A percentile compares a stretch with the other conserved stretches of the same genome.
phyloP scores from a whole-genome alignment of 2,113 vertebrate genomes.

The Tachysurus fulvidraco region DNA sequence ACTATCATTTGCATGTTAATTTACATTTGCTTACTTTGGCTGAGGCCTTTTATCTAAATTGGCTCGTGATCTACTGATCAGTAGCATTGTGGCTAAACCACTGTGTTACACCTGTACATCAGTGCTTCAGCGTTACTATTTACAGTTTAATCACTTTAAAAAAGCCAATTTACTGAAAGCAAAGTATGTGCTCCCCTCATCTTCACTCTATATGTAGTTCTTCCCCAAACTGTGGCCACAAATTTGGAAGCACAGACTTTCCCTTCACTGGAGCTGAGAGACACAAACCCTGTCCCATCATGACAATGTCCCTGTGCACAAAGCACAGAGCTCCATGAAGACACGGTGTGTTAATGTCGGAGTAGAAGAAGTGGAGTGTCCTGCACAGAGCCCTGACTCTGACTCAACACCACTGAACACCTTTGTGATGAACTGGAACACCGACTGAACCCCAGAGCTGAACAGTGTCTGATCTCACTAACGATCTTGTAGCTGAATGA shows the following conservation, averaged over 20 bases:
- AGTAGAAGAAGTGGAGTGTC: not conserved
- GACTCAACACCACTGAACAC: not conserved
- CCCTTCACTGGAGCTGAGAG: not conserved
- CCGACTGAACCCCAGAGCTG: not conserved
- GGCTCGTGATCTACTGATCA: not conserved
- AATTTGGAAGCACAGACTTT: not conserved
- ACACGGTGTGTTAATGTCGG: not conserved
- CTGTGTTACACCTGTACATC: not conserved
- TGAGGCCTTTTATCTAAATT: not conserved
- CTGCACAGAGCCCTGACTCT: not conserved
- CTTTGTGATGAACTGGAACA: not conserved
- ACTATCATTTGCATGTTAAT: not conserved
- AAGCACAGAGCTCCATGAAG: not conserved
- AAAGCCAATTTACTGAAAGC: not conserved
- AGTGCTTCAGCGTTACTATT: not conserved
- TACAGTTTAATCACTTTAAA: not conserved
- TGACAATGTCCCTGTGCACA: not conserved
- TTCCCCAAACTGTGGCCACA: not conserved
- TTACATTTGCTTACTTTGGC: not conserved
- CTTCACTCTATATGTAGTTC: not conserved
- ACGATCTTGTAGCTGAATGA: not conserved
- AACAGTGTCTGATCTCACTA: not conserved
- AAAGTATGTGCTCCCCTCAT: not conserved
- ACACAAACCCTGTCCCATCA: not conserved
- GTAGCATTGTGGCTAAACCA: not conserved